Evolutionary conservation across 2,113 vertebrate species (phyloP), one percentile per base, ranked within the genome.

Genomic region (Gymnocephalus cernua): DNA sequence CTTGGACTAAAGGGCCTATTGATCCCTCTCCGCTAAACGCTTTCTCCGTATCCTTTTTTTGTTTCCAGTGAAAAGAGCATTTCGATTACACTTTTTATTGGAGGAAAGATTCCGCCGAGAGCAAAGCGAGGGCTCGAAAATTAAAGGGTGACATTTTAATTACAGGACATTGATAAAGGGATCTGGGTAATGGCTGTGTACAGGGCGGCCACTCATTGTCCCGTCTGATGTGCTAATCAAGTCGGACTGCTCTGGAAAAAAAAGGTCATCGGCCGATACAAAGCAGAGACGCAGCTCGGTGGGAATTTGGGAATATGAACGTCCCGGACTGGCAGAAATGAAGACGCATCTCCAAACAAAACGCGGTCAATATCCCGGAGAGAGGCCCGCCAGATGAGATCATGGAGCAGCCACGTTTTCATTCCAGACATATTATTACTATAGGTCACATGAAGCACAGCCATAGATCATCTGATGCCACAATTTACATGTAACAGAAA

Each of bases 121-220:
- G 96, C 85, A 74, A 93, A 89, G 91, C 93, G 82, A 87, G 87
- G 94, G 94, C 92, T 95, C 90, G 94, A 95, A 96, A 97, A 97
- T 97, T 94, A 97, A 97, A 96, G 92, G 94, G 93, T 97, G 97
- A 97, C 97, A 97, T 96, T 97, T 97, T 97, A 97, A 97, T 97
- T 96, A 97, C 97, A 96, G 95, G 95, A 96, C 96, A 96, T 96
- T 96, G 96, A 97, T 96, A 96, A 96, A 96, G 93, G 95, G 91
- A 95, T 91, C 83, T 83, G 85, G 94, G 92, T 90, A 89, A 95
- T 86, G 90, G 94, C 90, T 85, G 93, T 90, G 91, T 86, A 94
- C 93, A 79, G 93, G 91, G 86, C 82, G 77, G 89, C 76, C 93
- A 53, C 93, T 78, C 94, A 66, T 85, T 63, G 87, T 89, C 91